These are phyloP conservation scores for Caenorhabditis sp. DNA, from an alignment of 2,888 invertebrate species.

Conservation along the genomic window DNA sequence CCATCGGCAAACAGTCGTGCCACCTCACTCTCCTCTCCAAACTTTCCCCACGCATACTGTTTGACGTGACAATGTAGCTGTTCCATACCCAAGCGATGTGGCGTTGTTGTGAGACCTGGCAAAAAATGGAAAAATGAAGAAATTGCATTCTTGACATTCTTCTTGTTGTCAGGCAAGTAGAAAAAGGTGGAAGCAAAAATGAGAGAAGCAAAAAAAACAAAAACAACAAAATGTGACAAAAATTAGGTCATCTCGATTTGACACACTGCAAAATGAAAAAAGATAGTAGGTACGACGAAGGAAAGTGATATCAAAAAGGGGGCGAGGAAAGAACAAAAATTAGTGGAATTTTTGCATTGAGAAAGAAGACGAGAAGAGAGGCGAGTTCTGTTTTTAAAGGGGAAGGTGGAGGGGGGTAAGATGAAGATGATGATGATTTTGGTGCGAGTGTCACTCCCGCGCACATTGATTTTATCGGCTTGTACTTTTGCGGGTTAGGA, in stretches of 20 bases:
- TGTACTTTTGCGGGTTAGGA: no score
- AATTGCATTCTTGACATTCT: no score
- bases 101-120: not conserved
- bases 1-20: conserved; percentile 66
- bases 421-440: no score
- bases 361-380: not conserved
- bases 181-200: not conserved
- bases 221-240: not conserved
- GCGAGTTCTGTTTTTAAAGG: no score
- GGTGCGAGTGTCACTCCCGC: no score
- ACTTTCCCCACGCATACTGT: conserved; percentile 68
- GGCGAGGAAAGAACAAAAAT: not conserved
- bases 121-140: no score
- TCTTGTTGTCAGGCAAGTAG: not conserved
- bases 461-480: no score
- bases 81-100: conserved; percentile 38
- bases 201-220: not conserved
- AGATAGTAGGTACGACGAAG: not conserved
- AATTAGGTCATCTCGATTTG: not conserved
- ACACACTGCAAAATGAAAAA: not conserved
- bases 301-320: not conserved
- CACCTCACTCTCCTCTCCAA: conserved; percentile 62
- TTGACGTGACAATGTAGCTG: conserved; percentile 62
- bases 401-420: no score
- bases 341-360: not conserved